Percentiles rank a stretch among this genome's conserved stretches.
phyloP scores from a whole-genome alignment of 2,888 invertebrate genomes.

The Lasioglossum oenotherae region DNA sequence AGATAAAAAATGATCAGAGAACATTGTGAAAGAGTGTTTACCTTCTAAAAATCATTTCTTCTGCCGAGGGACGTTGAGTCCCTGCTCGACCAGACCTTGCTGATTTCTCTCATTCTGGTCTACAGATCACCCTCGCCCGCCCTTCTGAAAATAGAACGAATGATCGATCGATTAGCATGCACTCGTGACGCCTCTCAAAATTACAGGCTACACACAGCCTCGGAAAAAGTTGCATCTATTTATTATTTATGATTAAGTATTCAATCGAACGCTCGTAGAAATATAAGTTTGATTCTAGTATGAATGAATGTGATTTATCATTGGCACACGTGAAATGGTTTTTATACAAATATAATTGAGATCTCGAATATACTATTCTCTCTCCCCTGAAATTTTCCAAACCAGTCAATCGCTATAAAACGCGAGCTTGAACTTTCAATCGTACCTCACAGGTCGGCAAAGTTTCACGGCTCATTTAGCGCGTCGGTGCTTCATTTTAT shows the following conservation, averaged over 20 bases:
- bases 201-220: background rate
- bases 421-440: slow-evolving; percentile 1
- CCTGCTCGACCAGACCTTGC: slow-evolving; percentile 74
- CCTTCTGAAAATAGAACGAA: slow-evolving; percentile 65
- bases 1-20: background rate
- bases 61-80: slow-evolving; percentile 80
- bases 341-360: no score
- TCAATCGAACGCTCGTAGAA: no score
- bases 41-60: slow-evolving; percentile 84
- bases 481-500: background rate
- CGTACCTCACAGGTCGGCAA: background rate
- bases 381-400: no score
- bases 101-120: slow-evolving; percentile 78
- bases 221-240: background rate
- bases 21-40: slow-evolving; percentile 46
- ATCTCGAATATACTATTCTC: no score
- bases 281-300: no score
- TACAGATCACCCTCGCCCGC: slow-evolving; percentile 60
- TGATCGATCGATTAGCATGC: background rate
- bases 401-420: background rate
- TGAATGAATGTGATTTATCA: no score
- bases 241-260: background rate
- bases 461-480: slow-evolving; percentile 3
- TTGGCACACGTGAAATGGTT: no score
- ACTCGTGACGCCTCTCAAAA: background rate